Evolutionary conservation across 2,888 invertebrate species (phyloP), one percentile per base, ranked within the genome.

Genomic region (Drosophila meridionalis): DNA sequence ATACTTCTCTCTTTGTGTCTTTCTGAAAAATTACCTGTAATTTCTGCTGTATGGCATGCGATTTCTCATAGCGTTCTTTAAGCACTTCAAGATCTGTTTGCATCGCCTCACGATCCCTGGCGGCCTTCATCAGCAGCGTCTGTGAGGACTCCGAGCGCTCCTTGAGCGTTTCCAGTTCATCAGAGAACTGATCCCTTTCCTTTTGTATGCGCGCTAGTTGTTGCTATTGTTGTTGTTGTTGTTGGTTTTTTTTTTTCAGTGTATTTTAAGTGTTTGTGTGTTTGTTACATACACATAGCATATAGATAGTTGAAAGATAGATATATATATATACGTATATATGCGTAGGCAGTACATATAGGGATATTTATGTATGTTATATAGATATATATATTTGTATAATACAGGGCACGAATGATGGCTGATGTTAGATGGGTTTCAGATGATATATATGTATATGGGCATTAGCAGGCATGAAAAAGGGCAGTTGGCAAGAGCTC

Each of bases 41-140:
- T 93, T 97, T 97, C 93, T 97, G 97, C 84, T 97, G 97, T 86
- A 96, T 95, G 85, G 95, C 95, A 92, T 97, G 97, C 14, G 96
- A 95, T 92, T 98, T 98, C 92, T 98, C 98, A 95, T 97, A 96
- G 91, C 97, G 94, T 83, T 98, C 98, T 91, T 98, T 96, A 11
- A 97, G 94, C 53, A 98, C 95, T 65, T 98, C 98, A 78, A 97
- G 94, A 93, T 98, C 98, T 0, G 97, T 96, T 83, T 96, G 95
- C 71, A 97, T 95, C 76, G 96, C 97, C 90, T 98, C 97, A 80
- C 96, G 95, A 87, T 98, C 98, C 36, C 98, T 95, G 73, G 97
- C 97, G 36, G 96, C 95, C 92, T 98, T 96, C 81, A 96, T 95
- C 55, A 97, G 95, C 79, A 98, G 96, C 60, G 95, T 96, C 75